Base-by-base conservation (phyloP, 2,888 invertebrate genomes). In the Dicycla oo region DNA sequence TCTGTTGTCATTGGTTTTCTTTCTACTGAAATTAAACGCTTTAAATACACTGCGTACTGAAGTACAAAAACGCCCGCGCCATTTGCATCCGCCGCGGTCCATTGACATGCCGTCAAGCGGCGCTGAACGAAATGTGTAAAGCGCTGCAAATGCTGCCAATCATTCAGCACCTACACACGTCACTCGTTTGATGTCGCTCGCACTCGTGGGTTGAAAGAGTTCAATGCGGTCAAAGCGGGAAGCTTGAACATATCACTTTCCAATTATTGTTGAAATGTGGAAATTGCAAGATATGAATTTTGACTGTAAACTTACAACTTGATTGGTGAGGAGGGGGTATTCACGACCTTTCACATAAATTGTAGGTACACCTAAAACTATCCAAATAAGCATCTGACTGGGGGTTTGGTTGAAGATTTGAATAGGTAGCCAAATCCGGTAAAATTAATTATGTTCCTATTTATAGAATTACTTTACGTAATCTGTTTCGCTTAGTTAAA, bases 71-170 rank as follows among this genome's bases (percentile, higher is more conserved):
- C 38, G 20, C 38, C 26, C 23, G 58, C 45, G 63, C 43, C 53
- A 80, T 65, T 65, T 74, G 54, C 49, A 40, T 51, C 40, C 30
- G 20, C n/a, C 13, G 30, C 13, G 38, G 47, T 38, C 30, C 75
- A 64, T 49, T 81, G 65, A 78, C 53, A 77, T 8, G 49, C 64
- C 53, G 64, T 69, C 78, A 66, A 53, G 49, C 40, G 63, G 26
- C 51, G 70, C 47, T 78, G 63, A 78, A 82, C 71, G 82, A 82
- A 78, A 82, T 70, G 57, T 79, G 49, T 79, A 56, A 79, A 62
- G 62, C 66, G 60, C 54, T 63, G 65, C 51, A 73, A 73, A 79
- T 78, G 62, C 73, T 80, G 80, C 63, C 80, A 73, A 78, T 78
- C 79, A 79, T 62, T 82, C 47, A 34, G 67, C 51, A 53, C 13